Evolutionary conservation across 2,888 invertebrate species (phyloP), one percentile per base, ranked within the genome.

Genomic region (Ctenicera cuprea): DNA sequence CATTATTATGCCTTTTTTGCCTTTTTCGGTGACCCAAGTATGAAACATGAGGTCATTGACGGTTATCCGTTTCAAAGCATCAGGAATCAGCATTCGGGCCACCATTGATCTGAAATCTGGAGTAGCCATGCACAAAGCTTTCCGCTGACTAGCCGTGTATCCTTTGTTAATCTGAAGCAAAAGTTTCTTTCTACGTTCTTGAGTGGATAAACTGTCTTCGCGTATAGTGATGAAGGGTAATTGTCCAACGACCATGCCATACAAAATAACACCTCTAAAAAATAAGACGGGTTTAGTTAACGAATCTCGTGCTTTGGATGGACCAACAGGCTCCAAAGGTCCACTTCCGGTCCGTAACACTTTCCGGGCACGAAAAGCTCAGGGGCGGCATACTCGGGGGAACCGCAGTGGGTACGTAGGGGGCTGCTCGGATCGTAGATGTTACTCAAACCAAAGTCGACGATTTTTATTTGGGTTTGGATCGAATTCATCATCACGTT

Each of bases 341-440:
- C 94, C 57, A 94, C 92, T 86, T 93, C 94, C 8, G 94, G 92
- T 50, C 94, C 94, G 86, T 94, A 94, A 75, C 89, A 89, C 70
- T 90, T 89, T 37, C 91, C 91, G 80, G 91, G 90, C 16, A 91
- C 88, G 83, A 94, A 94, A 73, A 94, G 88, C 86, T 94, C 94
- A 0, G 94, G 94, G 48, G 94, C 94, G 1, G 94, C 94, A 85
- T 94, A 94, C 86, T 94, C 94, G 11, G 94, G 91, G 37, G 94
- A 94, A 57, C 94, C 94, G 86, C 94, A 94, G 80, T 94, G 94
- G 0, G 94, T 94, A 78, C 90, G 90, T 82, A 94, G 87, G n/a
- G 90, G 90, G 9, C 90, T 90, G 37, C 87, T 87, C 16, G 88
- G 86, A 69, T 87, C 88, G 88, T 91, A 94, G 74, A 90, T 83